These are phyloP conservation scores for Rhorus exstirpatorius DNA, from an alignment of 2,888 invertebrate species.

Conservation along the genomic window DNA sequence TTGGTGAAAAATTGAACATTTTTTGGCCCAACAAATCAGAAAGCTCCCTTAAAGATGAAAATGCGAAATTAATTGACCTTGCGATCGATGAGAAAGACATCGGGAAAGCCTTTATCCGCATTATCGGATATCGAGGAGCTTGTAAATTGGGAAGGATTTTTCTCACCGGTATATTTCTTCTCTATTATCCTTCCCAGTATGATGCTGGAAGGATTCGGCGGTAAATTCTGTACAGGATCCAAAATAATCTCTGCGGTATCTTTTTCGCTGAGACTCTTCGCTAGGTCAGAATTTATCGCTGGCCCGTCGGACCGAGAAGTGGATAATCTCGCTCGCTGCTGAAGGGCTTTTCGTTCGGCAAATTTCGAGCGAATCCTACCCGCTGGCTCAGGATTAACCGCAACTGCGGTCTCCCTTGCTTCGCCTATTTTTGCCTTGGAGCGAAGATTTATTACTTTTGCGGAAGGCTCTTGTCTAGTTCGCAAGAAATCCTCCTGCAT, in stretches of 20 bases:
- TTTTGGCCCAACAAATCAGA: too few species aligned
- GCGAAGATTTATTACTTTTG: conserved; percentile 87
- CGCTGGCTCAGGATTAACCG: background rate
- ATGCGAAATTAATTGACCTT: conserved; percentile 34
- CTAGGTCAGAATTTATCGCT: conserved; percentile 71
- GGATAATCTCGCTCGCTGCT: conserved; percentile 71
- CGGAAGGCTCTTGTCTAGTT: conserved; percentile 88
- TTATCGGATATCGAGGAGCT: conserved; percentile 1
- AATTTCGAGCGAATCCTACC: conserved; percentile 78
- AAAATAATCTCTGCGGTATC: conserved; percentile 6
- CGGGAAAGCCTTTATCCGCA: conserved; percentile 80
- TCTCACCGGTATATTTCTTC: conserved; percentile 73
- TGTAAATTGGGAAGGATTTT: conserved; percentile 55
- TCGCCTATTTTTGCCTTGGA: conserved; percentile 15
- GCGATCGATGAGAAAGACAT: conserved; percentile 76
- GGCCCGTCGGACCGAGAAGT: conserved; percentile 75
- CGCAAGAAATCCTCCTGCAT: conserved; percentile 92
- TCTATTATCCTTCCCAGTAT: conserved; percentile 84
- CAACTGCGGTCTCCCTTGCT: background rate
- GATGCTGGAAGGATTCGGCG: conserved; percentile 70
- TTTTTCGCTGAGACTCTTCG: conserved; percentile 29
- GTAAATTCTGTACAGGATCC: conserved; percentile 75
- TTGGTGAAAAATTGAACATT: too few species aligned
- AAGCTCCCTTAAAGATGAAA: too few species aligned
- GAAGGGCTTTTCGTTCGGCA: conserved; percentile 73